A percentile compares a stretch with the other conserved stretches of the same genome.
These are phyloP conservation scores for Piezodorus guildinii DNA, from an alignment of 1,140 invertebrate species.

Conservation along the genomic window DNA sequence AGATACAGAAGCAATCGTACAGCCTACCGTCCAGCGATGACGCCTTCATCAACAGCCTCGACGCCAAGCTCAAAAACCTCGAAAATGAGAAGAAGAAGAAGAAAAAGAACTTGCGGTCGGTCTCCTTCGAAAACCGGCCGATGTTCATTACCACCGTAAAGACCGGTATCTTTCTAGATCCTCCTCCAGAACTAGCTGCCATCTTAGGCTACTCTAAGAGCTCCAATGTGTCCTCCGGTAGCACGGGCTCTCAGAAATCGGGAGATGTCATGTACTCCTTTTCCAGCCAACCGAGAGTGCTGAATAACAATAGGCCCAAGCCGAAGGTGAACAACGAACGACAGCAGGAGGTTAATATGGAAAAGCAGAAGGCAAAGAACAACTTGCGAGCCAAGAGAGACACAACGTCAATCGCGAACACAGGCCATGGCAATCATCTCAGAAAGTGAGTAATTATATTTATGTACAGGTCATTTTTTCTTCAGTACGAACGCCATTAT, in stretches of 20 bases:
- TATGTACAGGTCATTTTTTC: no score
- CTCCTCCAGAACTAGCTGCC: conserved; percentile 55
- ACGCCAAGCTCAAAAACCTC: conserved; percentile 48
- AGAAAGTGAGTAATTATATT: no score
- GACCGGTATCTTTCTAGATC: conserved; percentile 61
- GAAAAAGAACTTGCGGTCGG: conserved; percentile 1
- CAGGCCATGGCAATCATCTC: no score
- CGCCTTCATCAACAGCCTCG: conserved; percentile 49
- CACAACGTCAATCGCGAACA: background rate
- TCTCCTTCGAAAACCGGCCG: conserved; percentile 25
- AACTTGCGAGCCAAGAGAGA: conserved; percentile 1
- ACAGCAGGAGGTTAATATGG: conserved; percentile 8
- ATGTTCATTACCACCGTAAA: conserved; percentile 65
- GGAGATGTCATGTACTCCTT: conserved; percentile 44
- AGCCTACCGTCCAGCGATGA: conserved; percentile 21
- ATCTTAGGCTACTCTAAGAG: conserved; percentile 42
- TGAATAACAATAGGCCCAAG: conserved; percentile 29
- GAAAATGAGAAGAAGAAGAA: conserved; percentile 35
- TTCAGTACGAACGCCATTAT: no score
- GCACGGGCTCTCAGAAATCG: conserved; percentile 32
- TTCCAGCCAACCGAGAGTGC: conserved; percentile 43
- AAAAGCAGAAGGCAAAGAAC: conserved; percentile 17
- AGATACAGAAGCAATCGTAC: conserved; percentile 15
- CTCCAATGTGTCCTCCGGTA: conserved; percentile 25
- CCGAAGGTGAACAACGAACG: conserved; percentile 22